These are phyloP conservation scores for Nomada hirtipes DNA, from an alignment of 2,888 invertebrate species.

Conservation along the genomic window DNA sequence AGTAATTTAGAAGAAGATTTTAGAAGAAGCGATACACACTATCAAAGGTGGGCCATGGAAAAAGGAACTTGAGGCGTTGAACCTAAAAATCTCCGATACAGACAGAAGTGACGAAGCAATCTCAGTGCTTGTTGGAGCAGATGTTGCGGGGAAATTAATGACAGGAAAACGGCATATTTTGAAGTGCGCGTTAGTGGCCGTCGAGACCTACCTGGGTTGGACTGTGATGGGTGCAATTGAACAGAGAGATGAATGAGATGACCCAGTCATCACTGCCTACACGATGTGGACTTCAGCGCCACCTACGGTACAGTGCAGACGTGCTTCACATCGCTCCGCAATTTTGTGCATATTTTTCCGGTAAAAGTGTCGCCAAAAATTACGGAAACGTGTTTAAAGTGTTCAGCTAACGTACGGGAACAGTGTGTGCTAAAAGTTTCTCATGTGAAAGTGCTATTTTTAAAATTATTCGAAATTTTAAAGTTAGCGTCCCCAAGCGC, in stretches of 20 bases:
- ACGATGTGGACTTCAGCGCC: too few relatives aligned
- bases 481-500: too few relatives aligned
- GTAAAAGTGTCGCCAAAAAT: too few relatives aligned
- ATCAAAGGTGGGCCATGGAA: background rate
- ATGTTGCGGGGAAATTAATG: background rate
- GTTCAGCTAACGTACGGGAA: too few relatives aligned
- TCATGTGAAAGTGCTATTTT: too few relatives aligned
- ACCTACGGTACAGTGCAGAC: too few relatives aligned
- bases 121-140: background rate
- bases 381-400: too few relatives aligned
- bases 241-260: conserved; percentile 12
- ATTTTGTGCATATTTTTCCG: too few relatives aligned
- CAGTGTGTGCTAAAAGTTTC: too few relatives aligned
- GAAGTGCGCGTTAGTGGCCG: conserved; percentile 67
- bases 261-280: background rate
- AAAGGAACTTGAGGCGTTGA: background rate
- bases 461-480: too few relatives aligned
- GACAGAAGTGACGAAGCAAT: background rate
- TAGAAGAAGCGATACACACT: too few relatives aligned
- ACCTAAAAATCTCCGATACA: background rate
- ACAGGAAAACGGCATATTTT: conserved; percentile 54
- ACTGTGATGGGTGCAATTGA: background rate
- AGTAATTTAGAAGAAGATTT: conserved; percentile 5
- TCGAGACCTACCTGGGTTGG: conserved; percentile 52
- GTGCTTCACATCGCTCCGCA: too few relatives aligned